Percentiles rank a stretch among this genome's conserved stretches.
Evolutionary conservation across 2,113 vertebrate species (phyloP).

Genomic region (Eretmochelys imbricata): DNA sequence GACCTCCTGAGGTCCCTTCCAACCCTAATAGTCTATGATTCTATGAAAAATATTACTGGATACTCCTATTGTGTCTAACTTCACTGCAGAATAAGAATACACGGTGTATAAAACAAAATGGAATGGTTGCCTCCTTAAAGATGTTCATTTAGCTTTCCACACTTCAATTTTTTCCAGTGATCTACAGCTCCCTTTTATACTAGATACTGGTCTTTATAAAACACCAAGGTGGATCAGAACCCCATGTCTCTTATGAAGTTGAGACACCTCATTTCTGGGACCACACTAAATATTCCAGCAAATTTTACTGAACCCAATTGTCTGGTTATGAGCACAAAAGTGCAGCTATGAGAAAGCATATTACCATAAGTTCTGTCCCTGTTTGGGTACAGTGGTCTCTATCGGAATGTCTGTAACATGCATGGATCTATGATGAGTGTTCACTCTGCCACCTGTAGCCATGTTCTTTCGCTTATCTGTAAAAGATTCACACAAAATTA

Average conservation of each 20-base stretch:
- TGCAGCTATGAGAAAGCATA: neutral
- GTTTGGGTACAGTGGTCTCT: slow-evolving; percentile 92
- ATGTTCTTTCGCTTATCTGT: slow-evolving; percentile 80
- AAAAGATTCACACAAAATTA: slow-evolving; percentile 38
- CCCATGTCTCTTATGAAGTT: neutral
- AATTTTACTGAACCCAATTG: neutral
- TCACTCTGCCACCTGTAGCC: slow-evolving; percentile 78
- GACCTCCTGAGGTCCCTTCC: too few relatives aligned
- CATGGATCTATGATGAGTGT: slow-evolving; percentile 75
- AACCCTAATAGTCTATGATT: too few relatives aligned
- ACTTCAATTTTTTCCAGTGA: neutral
- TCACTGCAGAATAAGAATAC: neutral
- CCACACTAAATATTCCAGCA: neutral
- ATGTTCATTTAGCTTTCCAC: neutral
- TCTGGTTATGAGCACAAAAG: neutral
- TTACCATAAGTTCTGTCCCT: slow-evolving; percentile 97
- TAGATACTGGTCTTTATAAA: neutral
- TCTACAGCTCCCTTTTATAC: neutral
- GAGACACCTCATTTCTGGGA: neutral
- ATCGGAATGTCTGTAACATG: slow-evolving; percentile 76
- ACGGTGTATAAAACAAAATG: neutral
- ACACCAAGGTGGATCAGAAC: neutral
- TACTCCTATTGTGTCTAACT: neutral
- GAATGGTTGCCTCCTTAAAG: neutral
- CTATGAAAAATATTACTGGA: neutral